Base-by-base conservation (phyloP, 2,113 vertebrate species). In the Echinops telfairi region DNA sequence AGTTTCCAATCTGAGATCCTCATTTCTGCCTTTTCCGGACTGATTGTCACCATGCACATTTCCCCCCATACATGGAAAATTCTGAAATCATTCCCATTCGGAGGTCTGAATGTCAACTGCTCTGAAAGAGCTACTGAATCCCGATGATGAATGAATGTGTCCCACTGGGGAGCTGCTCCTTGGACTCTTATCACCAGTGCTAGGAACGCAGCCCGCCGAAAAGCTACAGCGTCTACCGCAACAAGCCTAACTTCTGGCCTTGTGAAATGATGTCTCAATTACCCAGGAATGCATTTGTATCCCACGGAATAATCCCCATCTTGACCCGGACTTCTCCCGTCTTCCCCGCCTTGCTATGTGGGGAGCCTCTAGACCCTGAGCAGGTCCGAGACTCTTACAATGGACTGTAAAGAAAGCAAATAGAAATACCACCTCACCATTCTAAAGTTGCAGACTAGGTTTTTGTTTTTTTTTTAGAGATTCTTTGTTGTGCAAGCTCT, bases 21-120 rank as follows among this genome's bases (percentile, higher is more conserved):
- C 83, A 58, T 96, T 96, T 96, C 76, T 95, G 90, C 81, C 96
- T 86, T 94, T 93, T 95, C 76, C 86, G 96, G 96, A 94, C 92
- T 57, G 86, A 76, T 71, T 66, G 36, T 90, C 77, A 80, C 92
- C 92, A 84, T 70, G 68, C 40, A 36, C 66, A 76, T 78, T 97
- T 96, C 88, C 75, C 94, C 88, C 96, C 96, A 92, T 97, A 97
- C 93, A 97, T 97, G 96, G 96, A 88, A 70, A 93, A 96, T 95
- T 96, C 92, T 78, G 90, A 95, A 95, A 93, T 53, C 66, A 94
- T 93, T 40, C 36, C 38, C 12, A 62, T 90, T 90, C 88, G 96
- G 88, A 96, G 96, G 94, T 95, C 93, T 92, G 96, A 95, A 94
- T 96, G 96, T 96, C 95, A 96, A 83, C 25, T 62, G 38, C 31